Percentiles rank a stretch among this genome's conserved stretches.
Conservation (phyloP, 2,888 invertebrate genomes). For the Cylindroiulus punctatus region DNA sequence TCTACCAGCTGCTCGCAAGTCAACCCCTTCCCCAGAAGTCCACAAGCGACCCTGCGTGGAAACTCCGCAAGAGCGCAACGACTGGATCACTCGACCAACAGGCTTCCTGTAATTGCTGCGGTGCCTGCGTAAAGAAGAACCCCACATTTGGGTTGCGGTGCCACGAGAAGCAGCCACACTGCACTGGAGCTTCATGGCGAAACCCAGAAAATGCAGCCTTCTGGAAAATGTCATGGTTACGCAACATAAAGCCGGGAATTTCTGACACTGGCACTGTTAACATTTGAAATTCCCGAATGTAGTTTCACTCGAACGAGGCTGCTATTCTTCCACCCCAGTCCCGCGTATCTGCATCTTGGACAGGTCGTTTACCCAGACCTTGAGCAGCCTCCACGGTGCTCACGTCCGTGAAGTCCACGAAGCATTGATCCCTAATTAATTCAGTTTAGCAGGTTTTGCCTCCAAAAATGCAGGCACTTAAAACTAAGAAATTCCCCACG, state of each 20-base stretch:
- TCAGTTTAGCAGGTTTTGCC: neutral
- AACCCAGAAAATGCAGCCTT: no score
- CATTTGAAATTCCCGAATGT: neutral
- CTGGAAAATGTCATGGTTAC: no score
- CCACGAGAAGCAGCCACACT: no score
- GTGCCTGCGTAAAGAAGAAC: no score
- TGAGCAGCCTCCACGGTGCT: neutral
- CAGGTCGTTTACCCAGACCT: neutral
- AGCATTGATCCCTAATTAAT: constrained; percentile 24
- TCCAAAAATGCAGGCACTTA: neutral
- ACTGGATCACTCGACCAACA: neutral
- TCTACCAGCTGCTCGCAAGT: neutral
- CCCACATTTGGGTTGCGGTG: no score
- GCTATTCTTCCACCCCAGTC: neutral
- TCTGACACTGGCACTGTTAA: neutral
- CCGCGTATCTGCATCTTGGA: neutral
- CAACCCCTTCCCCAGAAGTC: neutral
- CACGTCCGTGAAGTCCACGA: neutral
- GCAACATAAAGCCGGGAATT: neutral
- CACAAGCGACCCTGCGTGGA: neutral
- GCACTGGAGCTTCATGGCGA: no score
- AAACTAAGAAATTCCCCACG: constrained; percentile 1
- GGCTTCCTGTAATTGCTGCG: no score
- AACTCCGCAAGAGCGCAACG: neutral
- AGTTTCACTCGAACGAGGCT: neutral